A percentile compares a stretch with the other conserved stretches of the same genome.
Evolutionary conservation across 2,113 vertebrate species (phyloP).

Genomic region (Strix aluco): DNA sequence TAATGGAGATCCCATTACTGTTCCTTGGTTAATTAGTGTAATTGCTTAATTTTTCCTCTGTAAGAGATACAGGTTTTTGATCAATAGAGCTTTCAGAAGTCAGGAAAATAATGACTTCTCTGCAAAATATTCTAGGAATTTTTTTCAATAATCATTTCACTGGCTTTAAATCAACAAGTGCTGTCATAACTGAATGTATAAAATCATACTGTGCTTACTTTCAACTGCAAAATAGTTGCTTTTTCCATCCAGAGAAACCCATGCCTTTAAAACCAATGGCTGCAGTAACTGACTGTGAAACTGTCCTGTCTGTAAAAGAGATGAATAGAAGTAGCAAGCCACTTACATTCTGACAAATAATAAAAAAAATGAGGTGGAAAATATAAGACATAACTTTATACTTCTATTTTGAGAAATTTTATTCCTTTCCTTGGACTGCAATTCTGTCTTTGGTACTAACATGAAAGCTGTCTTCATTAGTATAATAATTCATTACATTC

Average conservation of each 20-base stretch:
- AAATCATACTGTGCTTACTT: background rate
- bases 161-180: background rate
- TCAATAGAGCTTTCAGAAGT: background rate
- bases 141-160: background rate
- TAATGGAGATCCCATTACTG: background rate
- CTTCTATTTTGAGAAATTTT: background rate
- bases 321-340: background rate
- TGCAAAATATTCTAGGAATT: background rate
- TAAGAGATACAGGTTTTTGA: background rate
- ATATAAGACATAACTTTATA: background rate
- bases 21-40: conserved; percentile 19
- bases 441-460: background rate
- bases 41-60: background rate
- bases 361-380: background rate
- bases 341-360: background rate
- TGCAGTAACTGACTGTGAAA: background rate
- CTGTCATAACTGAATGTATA: background rate
- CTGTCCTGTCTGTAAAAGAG: background rate
- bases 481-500: background rate
- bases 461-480: background rate
- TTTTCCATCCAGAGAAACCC: background rate
- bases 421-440: background rate
- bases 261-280: background rate
- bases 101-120: background rate
- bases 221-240: background rate